Conservation (phyloP, 2,113 vertebrate species). For the Neolamprologus devosi region DNA sequence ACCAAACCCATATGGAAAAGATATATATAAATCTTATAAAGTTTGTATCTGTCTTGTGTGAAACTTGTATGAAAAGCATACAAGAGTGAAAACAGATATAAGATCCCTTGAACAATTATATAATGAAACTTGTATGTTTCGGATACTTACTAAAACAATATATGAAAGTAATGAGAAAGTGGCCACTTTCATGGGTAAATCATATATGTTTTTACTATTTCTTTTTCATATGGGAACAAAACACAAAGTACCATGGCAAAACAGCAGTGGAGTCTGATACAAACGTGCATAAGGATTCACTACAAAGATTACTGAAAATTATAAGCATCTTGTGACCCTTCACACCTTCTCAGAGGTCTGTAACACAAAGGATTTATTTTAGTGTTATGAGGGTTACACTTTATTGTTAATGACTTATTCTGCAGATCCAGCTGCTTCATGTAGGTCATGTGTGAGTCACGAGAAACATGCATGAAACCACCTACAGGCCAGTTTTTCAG, state of each 20-base stretch:
- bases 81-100: no score
- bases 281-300: background rate
- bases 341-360: background rate
- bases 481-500: background rate
- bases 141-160: no score
- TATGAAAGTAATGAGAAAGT: no score
- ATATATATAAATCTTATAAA: no score
- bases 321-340: background rate
- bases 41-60: no score
- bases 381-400: background rate
- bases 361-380: background rate
- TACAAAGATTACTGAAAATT: background rate
- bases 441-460: background rate
- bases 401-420: background rate
- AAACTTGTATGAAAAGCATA: no score
- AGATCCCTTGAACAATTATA: no score
- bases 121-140: no score
- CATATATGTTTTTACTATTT: no score
- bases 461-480: background rate
- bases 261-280: background rate
- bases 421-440: background rate
- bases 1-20: background rate
- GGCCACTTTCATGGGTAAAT: no score
- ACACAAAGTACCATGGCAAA: background rate
- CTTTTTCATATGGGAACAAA: background rate